phyloP scores from a whole-genome alignment of 2,797 vertebrate genomes.

The Leptoclinus maculatus region DNA sequence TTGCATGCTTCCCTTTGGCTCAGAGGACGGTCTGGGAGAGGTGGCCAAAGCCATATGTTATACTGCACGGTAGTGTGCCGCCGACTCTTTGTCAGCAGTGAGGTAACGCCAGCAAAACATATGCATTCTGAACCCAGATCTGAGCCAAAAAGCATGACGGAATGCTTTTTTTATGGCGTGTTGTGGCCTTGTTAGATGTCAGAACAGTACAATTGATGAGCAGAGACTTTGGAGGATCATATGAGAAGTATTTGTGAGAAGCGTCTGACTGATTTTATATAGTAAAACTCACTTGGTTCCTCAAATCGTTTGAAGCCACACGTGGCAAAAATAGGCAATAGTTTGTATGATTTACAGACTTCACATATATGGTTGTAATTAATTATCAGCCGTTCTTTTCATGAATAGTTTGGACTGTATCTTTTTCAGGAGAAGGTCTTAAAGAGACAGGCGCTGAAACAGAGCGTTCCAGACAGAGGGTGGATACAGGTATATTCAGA shows the following conservation, averaged over 20 bases:
- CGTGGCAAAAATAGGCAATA: neutral
- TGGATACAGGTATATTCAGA: neutral
- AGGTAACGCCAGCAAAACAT: constrained; percentile 61
- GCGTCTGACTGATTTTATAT: neutral
- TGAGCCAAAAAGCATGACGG: constrained; percentile 42
- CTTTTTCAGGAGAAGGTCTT: neutral
- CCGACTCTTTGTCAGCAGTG: constrained; percentile 52
- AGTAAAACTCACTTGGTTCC: neutral
- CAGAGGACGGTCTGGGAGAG: constrained; percentile 23
- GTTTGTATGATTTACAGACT: neutral
- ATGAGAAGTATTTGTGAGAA: constrained; percentile 31
- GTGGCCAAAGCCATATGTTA: constrained; percentile 54
- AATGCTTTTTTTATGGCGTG: constrained; percentile 54
- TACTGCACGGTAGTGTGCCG: constrained; percentile 54
- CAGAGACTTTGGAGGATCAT: constrained; percentile 26
- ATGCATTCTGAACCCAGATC: constrained; percentile 5
- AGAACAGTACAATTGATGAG: constrained; percentile 33
- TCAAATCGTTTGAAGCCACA: neutral
- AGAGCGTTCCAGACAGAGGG: neutral
- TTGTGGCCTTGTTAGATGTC: constrained; percentile 60
- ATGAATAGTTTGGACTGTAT: neutral
- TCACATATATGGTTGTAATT: neutral
- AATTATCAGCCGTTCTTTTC: constrained; percentile 9
- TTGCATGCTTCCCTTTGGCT: constrained; percentile 62
- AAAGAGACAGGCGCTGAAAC: neutral